Evolutionary conservation across 2,797 vertebrate species (phyloP).

Genomic region (Anniella stebbinsi): DNA sequence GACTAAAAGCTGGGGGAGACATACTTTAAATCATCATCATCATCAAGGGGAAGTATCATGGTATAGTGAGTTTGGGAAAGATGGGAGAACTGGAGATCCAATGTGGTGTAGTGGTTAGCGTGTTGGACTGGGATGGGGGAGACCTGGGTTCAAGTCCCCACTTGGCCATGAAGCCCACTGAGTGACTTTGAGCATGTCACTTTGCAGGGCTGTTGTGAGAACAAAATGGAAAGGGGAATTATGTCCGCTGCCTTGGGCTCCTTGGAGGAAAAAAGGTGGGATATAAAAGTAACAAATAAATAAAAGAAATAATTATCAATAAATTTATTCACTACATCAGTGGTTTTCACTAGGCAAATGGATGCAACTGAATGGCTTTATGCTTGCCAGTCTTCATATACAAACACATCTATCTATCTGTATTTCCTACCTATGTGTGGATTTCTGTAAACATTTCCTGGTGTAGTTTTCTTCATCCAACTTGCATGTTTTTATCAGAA

Average conservation of each 20-base stretch:
- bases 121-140: too few species aligned
- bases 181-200: too few species aligned
- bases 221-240: too few species aligned
- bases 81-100: neutral
- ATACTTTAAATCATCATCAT: too few species aligned
- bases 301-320: neutral
- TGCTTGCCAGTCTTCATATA: neutral
- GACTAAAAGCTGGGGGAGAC: too few species aligned
- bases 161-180: too few species aligned
- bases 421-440: constrained; percentile 60
- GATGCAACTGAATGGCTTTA: neutral
- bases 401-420: constrained; percentile 32
- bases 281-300: too few species aligned
- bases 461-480: constrained; percentile 65
- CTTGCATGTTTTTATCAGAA: constrained; percentile 50
- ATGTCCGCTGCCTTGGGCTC: too few species aligned
- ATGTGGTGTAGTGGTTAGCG: too few species aligned
- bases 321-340: neutral
- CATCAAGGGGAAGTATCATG: neutral
- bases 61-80: neutral
- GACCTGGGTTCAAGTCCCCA: too few species aligned
- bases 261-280: too few species aligned
- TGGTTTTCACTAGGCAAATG: neutral
- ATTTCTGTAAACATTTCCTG: constrained; percentile 68
- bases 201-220: too few species aligned